Evolutionary conservation across 2,888 invertebrate genomes (phyloP).

Genomic region (Spodoptera exigua): DNA sequence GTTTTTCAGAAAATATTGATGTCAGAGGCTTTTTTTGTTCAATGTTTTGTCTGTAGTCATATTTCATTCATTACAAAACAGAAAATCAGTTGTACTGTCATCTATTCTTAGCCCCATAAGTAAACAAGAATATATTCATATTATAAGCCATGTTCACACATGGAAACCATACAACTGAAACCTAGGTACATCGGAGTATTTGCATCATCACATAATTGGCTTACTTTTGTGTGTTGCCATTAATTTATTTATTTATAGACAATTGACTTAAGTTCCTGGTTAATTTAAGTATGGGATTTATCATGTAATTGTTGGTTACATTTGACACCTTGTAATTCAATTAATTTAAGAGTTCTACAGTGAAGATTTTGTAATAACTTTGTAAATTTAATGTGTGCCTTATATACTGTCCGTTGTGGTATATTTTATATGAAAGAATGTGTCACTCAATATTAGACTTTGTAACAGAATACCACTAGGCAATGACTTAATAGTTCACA

Average conservation of each 20-base stretch:
- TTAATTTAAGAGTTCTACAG: neutral
- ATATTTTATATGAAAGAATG: too few relatives aligned
- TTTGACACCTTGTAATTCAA: neutral
- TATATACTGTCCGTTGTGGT: too few relatives aligned
- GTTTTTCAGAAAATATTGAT: neutral
- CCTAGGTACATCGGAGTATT: conserved; percentile 48
- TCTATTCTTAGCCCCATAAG: conserved; percentile 1
- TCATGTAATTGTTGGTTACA: neutral
- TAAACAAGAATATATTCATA: conserved; percentile 7
- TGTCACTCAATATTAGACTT: too few relatives aligned
- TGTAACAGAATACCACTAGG: too few relatives aligned
- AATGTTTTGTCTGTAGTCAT: neutral
- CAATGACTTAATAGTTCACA: too few relatives aligned
- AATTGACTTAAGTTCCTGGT: conserved; percentile 70
- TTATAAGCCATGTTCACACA: conserved; percentile 24
- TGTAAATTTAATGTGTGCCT: too few relatives aligned
- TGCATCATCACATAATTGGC: conserved; percentile 63
- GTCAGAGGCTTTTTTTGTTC: too few relatives aligned
- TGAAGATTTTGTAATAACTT: too few relatives aligned
- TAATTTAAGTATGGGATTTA: conserved; percentile 31
- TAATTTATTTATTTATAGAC: conserved; percentile 74
- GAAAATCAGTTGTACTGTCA: neutral
- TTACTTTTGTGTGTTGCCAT: conserved; percentile 53
- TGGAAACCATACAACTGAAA: conserved; percentile 66
- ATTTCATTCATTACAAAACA: neutral